A percentile compares a stretch with the other conserved stretches of the same genome.
Evolutionary conservation across 2,888 invertebrate genomes (phyloP).

Genomic region (Nemoura dubitans): DNA sequence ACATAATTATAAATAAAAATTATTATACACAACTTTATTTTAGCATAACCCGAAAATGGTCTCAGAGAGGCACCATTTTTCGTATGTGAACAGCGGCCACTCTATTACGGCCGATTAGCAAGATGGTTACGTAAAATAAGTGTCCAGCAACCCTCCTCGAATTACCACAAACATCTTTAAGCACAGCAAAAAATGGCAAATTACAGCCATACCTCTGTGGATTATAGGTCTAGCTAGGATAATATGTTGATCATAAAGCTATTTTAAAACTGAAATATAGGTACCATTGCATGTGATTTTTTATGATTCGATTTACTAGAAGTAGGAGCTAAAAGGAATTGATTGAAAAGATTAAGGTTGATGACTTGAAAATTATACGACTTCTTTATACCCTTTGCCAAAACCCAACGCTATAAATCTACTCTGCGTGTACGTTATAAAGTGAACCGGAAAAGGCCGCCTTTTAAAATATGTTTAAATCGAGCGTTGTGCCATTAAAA

Average conservation of each 20-base stretch:
- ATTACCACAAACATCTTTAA: not conserved
- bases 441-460: too few relatives aligned
- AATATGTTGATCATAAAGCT: not conserved
- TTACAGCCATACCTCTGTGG: not conserved
- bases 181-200: not conserved
- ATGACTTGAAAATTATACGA: not conserved
- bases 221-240: too few relatives aligned
- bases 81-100: not conserved
- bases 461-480: not conserved
- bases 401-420: too few relatives aligned
- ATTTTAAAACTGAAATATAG: not conserved
- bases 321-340: not conserved
- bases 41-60: not conserved
- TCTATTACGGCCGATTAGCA: not conserved
- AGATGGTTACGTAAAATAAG: not conserved
- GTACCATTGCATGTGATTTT: not conserved
- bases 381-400: too few relatives aligned
- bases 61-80: not conserved
- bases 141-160: not conserved
- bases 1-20: not conserved
- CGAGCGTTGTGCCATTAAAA: too few relatives aligned
- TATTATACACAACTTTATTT: not conserved
- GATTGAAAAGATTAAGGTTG: not conserved
- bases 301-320: not conserved
- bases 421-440: too few relatives aligned